phyloP scores from a whole-genome alignment of 2,797 vertebrate species.

The Thamnophis elegans region DNA sequence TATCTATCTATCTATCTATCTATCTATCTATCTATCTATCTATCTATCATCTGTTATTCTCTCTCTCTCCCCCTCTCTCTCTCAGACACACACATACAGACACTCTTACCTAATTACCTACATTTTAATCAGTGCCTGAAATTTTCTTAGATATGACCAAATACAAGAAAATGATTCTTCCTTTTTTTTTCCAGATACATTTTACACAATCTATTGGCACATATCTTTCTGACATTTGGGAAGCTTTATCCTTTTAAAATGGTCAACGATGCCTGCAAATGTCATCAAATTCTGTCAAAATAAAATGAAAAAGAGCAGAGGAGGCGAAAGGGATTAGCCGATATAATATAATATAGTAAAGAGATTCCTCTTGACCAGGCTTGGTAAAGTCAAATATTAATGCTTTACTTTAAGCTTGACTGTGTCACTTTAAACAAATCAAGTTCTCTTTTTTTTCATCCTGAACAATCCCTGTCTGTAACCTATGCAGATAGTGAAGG shows the following conservation, averaged over 20 bases:
- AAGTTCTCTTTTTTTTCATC: background rate
- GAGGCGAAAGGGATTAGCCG: background rate
- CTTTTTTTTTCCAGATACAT: background rate
- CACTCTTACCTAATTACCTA: background rate
- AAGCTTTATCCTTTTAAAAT: background rate
- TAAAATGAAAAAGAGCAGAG: background rate
- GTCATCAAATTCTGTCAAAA: background rate
- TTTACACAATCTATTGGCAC: background rate
- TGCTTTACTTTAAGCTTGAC: background rate
- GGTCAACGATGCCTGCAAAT: background rate
- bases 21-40: too few species aligned
- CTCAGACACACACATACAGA: background rate
- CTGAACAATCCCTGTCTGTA: background rate
- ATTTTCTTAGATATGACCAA: background rate
- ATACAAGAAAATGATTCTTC: background rate
- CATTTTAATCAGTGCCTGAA: background rate
- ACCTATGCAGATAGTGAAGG: background rate
- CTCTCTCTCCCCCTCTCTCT: background rate
- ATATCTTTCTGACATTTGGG: background rate
- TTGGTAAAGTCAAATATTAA: background rate
- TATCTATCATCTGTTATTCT: too few species aligned
- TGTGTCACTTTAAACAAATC: background rate
- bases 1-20: too few species aligned
- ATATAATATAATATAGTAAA: background rate
- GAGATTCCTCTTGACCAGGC: background rate